phyloP scores from a whole-genome alignment of 1,140 invertebrate genomes.

The Euglossa dilemma region DNA sequence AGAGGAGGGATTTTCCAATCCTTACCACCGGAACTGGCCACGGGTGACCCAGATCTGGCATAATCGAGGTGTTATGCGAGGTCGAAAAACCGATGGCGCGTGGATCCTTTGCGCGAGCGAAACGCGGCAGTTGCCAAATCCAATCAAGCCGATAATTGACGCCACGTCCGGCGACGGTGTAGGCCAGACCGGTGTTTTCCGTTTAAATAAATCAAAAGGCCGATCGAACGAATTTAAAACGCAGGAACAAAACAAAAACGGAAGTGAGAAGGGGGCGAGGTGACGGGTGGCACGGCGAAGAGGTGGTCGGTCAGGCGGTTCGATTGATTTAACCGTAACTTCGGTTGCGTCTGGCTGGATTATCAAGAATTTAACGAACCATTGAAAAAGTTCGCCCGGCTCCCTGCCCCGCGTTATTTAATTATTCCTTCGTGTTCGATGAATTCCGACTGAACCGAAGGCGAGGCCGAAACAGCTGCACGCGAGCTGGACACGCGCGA shows the following conservation, averaged over 20 bases:
- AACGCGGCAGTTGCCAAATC: constrained; percentile 32
- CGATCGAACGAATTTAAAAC: constrained; percentile 11
- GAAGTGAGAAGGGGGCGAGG: neutral
- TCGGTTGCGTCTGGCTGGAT: constrained; percentile 27
- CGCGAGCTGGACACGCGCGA: neutral
- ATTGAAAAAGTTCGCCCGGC: constrained; percentile 32
- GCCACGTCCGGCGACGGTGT: constrained; percentile 14
- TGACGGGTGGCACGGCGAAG: too few species aligned
- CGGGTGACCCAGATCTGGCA: constrained; percentile 11
- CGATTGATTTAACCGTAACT: constrained; percentile 44
- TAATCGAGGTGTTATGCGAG: constrained; percentile 12
- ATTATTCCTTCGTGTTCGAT: constrained; percentile 24
- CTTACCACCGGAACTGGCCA: neutral
- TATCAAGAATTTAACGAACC: constrained; percentile 50
- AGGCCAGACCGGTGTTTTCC: constrained; percentile 15
- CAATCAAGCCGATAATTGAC: constrained; percentile 48
- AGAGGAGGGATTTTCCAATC: neutral
- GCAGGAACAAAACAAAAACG: constrained; percentile 3
- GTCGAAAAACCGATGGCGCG: neutral
- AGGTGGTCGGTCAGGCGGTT: neutral
- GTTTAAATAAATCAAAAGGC: constrained; percentile 51
- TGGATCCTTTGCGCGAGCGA: neutral
- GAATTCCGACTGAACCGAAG: constrained; percentile 2
- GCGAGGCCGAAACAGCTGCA: neutral
- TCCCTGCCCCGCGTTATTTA: constrained; percentile 24